Evolutionary conservation across 2,113 vertebrate species (phyloP).

Genomic region (Mormyrus iriodes): DNA sequence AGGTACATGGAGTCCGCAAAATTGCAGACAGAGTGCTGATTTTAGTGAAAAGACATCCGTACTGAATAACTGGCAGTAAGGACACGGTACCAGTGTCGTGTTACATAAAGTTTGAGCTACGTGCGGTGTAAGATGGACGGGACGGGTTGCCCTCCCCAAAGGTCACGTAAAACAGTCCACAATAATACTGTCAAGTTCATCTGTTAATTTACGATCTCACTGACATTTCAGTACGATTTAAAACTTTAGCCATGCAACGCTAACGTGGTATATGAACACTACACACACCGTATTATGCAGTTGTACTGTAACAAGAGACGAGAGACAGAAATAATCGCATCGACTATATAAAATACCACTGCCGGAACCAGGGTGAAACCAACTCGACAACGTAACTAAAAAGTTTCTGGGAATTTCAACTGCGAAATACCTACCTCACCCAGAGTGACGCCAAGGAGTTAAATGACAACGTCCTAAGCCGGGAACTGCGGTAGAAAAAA

Average conservation of each 20-base stretch:
- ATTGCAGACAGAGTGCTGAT: too few relatives aligned
- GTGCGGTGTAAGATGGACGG: neutral
- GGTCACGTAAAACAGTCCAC: neutral
- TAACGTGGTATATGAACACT: neutral
- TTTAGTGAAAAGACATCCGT: neutral
- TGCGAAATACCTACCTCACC: neutral
- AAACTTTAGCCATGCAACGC: neutral
- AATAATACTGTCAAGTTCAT: neutral
- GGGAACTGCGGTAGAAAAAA: neutral
- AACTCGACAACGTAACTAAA: neutral
- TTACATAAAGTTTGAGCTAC: neutral
- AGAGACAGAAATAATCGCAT: neutral
- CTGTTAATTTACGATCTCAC: neutral
- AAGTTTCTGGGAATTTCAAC: neutral
- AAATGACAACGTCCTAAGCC: neutral
- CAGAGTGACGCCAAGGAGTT: neutral
- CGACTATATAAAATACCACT: neutral
- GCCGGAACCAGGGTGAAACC: neutral
- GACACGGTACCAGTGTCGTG: neutral
- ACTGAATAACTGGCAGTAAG: neutral
- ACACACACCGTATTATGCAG: neutral
- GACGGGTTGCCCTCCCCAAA: neutral
- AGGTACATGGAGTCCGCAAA: too few relatives aligned
- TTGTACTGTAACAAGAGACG: neutral
- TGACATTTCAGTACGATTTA: neutral